Evolutionary conservation across 2,888 invertebrate species (phyloP).

Genomic region (Cryptocephalus moraei): DNA sequence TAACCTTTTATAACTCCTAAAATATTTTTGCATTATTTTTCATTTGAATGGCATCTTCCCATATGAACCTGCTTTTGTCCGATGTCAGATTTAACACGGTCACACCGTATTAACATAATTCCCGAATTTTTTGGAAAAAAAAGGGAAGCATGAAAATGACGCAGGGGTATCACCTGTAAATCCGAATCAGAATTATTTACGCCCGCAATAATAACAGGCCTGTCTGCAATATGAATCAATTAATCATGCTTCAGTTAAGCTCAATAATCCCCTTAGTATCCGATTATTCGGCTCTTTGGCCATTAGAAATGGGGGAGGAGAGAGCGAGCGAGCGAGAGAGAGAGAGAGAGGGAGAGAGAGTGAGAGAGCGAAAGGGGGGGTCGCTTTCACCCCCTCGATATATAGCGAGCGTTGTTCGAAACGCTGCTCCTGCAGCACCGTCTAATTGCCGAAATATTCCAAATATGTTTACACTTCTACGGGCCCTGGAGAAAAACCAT

Average conservation of each 20-base stretch:
- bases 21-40: too few species aligned
- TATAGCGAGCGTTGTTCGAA: neutral
- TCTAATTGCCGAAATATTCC: slow-evolving; percentile 32
- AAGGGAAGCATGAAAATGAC: too few species aligned
- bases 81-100: too few species aligned
- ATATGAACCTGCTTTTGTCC: too few species aligned
- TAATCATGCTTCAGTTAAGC: slow-evolving; percentile 37
- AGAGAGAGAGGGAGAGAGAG: too few species aligned
- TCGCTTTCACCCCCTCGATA: neutral
- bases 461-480: slow-evolving; percentile 23
- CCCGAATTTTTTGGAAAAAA: too few species aligned
- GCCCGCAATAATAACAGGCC: slow-evolving; percentile 33
- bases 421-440: slow-evolving; percentile 6
- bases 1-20: too few species aligned
- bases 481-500: slow-evolving; percentile 15
- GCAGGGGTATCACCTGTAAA: slow-evolving; percentile 29
- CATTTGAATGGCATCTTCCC: too few species aligned
- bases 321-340: too few species aligned
- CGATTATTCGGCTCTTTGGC: slow-evolving; percentile 36
- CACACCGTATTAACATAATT: too few species aligned
- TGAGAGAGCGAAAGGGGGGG: slow-evolving; percentile 7
- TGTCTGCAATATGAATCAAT: slow-evolving; percentile 38
- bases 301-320: slow-evolving; percentile 17
- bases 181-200: slow-evolving; percentile 31
- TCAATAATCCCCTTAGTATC: slow-evolving; percentile 35